phyloP scores from a whole-genome alignment of 2,888 invertebrate genomes.

The Rhogogaster chlorosoma region DNA sequence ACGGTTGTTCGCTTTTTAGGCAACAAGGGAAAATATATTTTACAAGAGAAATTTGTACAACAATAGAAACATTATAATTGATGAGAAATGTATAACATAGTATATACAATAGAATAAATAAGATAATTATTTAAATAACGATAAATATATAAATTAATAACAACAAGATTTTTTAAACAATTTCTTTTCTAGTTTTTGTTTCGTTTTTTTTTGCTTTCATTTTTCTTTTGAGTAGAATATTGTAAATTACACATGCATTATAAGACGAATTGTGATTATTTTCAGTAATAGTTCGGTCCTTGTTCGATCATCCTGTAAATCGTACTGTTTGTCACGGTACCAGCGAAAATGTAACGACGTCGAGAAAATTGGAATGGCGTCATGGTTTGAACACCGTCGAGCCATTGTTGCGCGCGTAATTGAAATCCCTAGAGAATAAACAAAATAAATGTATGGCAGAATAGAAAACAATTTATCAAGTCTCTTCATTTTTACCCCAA shows the following conservation, averaged over 20 bases:
- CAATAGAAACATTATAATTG: neutral
- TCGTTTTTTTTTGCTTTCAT: neutral
- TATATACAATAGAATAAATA: slow-evolving; percentile 20
- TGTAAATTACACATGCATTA: neutral
- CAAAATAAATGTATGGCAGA: neutral
- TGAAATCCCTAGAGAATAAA: slow-evolving; percentile 66
- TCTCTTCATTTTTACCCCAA: slow-evolving; percentile 61
- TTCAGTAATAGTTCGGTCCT: slow-evolving; percentile 54
- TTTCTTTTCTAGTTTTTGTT: neutral
- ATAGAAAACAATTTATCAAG: neutral
- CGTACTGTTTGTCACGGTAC: slow-evolving; percentile 63
- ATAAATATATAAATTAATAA: slow-evolving; percentile 27
- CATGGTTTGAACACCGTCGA: slow-evolving; percentile 63
- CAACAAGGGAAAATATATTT: slow-evolving; percentile 11
- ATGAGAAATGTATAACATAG: neutral
- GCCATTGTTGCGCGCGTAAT: slow-evolving; percentile 59
- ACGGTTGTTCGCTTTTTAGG: neutral
- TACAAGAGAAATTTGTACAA: neutral
- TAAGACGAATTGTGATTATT: slow-evolving; percentile 3
- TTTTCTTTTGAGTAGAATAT: neutral
- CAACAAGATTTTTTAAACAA: neutral
- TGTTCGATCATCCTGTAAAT: slow-evolving; percentile 66
- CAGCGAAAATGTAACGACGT: slow-evolving; percentile 65
- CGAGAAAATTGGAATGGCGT: slow-evolving; percentile 63
- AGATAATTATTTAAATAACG: neutral